Conservation (phyloP, 2,113 vertebrate genomes). For the Oreochromis niloticus region DNA sequence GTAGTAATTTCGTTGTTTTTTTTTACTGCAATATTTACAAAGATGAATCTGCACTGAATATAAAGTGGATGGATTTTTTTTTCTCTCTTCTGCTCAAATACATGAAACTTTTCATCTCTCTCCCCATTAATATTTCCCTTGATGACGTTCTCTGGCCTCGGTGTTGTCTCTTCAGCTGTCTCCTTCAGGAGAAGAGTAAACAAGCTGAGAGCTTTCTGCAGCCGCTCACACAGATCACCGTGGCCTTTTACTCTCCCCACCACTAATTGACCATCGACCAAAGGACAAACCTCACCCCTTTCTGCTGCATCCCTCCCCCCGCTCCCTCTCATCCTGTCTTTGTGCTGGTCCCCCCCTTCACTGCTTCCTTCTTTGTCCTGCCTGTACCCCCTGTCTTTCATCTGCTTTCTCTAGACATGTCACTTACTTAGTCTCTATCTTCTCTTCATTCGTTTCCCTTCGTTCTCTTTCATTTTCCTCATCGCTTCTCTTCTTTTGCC, state of each 20-base stretch:
- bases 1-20: rapidly evolving
- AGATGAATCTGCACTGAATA: background rate
- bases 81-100: background rate
- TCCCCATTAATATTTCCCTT: slow-evolving; percentile 22
- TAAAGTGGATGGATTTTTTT: background rate
- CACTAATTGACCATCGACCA: slow-evolving; percentile 59
- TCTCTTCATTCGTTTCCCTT: background rate
- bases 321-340: slow-evolving; percentile 6
- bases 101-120: background rate
- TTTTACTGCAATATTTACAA: background rate
- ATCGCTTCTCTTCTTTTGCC: background rate
- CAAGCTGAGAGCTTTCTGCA: slow-evolving; percentile 45
- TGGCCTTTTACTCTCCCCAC: slow-evolving; percentile 28
- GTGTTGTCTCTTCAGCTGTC: slow-evolving; percentile 47
- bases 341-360: background rate
- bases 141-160: slow-evolving; percentile 12
- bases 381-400: background rate
- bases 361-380: background rate
- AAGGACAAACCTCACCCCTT: slow-evolving; percentile 43
- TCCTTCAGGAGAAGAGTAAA: slow-evolving; percentile 42
- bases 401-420: background rate
- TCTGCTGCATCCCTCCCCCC: background rate
- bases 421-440: background rate
- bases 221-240: slow-evolving; percentile 17
- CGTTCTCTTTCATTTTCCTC: background rate